These are phyloP conservation scores for Lasioglossum malachurum DNA, from an alignment of 2,888 invertebrate species.

Conservation along the genomic window DNA sequence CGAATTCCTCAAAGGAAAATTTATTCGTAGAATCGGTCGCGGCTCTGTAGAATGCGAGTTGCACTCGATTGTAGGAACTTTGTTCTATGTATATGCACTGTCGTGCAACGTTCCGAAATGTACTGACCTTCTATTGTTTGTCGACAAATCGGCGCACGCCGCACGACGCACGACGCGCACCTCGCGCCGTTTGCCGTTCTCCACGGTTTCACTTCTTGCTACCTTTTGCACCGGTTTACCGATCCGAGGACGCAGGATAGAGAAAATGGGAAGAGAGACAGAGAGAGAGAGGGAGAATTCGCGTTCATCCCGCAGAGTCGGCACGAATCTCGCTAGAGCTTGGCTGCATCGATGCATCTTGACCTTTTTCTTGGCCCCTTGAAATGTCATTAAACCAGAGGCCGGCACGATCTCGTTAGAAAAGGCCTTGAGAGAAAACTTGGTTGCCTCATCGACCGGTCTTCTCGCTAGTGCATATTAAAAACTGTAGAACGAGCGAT, in stretches of 20 bases:
- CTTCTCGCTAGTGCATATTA: conserved; percentile 20
- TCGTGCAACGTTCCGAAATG: conserved; percentile 63
- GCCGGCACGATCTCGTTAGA: conserved; percentile 58
- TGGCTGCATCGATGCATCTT: conserved; percentile 59
- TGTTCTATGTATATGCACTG: not conserved
- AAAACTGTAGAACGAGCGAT: conserved; percentile 34
- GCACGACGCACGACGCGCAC: not conserved
- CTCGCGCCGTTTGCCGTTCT: conserved; percentile 23
- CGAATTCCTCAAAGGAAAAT: conserved; percentile 42
- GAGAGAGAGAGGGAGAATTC: conserved; percentile 23
- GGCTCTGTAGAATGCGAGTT: conserved; percentile 23
- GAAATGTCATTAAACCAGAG: conserved; percentile 73
- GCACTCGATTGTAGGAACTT: conserved; percentile 58
- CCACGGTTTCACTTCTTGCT: conserved; percentile 60
- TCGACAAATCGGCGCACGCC: conserved; percentile 65
- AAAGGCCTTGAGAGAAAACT: conserved; percentile 57
- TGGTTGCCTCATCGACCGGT: conserved; percentile 34
- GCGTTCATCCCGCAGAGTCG: conserved; percentile 53
- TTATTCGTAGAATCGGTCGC: not conserved
- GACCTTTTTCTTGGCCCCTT: conserved; percentile 71
- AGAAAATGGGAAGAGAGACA: not conserved
- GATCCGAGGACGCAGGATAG: conserved; percentile 44
- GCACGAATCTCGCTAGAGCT: conserved; percentile 47
- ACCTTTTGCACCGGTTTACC: conserved; percentile 61
- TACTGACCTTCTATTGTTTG: conserved; percentile 79